These are phyloP conservation scores for Cryptocheilus praepositus DNA, from an alignment of 2,888 invertebrate species.

Conservation along the genomic window DNA sequence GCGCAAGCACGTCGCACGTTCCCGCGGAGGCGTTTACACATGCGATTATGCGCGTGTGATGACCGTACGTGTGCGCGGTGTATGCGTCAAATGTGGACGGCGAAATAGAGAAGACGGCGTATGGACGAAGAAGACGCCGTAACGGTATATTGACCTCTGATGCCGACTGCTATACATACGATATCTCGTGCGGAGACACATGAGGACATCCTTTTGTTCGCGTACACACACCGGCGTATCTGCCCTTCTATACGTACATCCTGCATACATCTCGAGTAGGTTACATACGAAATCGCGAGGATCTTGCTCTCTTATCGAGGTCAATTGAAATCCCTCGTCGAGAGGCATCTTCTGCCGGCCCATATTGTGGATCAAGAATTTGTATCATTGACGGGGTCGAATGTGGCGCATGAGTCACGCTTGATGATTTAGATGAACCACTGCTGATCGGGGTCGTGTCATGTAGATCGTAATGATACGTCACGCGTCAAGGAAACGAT, in stretches of 20 bases:
- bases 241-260: neutral
- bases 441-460: too few species aligned
- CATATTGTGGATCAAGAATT: too few species aligned
- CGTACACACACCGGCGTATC: neutral
- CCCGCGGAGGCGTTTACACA: constrained; percentile 17
- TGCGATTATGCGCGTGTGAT: too few species aligned
- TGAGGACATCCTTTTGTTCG: too few species aligned
- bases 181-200: constrained; percentile 30
- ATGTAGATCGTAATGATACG: too few species aligned
- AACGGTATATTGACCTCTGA: constrained; percentile 63
- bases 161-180: constrained; percentile 43
- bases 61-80: neutral
- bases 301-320: too few species aligned
- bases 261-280: neutral
- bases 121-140: constrained; percentile 33
- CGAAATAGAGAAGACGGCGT: constrained; percentile 38
- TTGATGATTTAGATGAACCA: too few species aligned
- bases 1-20: constrained; percentile 9
- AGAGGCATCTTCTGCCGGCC: too few species aligned
- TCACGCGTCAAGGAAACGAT: too few species aligned
- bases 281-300: constrained; percentile 3
- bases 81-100: constrained; percentile 6
- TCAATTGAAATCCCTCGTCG: too few species aligned
- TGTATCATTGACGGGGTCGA: too few species aligned
- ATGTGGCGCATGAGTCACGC: too few species aligned